Conservation (phyloP, 2,113 vertebrate species). For the Sander vitreus region DNA sequence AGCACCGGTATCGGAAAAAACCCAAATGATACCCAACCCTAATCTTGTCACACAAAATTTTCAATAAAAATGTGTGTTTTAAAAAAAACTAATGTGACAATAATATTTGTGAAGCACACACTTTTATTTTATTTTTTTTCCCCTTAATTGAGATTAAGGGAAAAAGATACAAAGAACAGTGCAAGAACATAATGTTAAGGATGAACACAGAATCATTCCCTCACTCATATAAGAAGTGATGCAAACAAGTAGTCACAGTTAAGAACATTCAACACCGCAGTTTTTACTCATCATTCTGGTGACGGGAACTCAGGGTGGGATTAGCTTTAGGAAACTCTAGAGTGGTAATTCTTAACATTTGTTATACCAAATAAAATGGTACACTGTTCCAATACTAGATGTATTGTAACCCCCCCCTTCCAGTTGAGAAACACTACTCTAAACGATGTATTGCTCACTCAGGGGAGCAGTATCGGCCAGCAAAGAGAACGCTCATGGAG, state of each 20-base stretch:
- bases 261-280: not conserved
- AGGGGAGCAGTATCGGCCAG: slow-evolving; percentile 87
- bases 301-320: slow-evolving; percentile 11
- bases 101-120: slow-evolving; percentile 10
- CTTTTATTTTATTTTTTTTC: too few species aligned
- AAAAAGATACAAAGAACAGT: slow-evolving; percentile 6
- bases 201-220: not conserved
- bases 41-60: too few species aligned
- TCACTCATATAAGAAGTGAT: not conserved
- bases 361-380: not conserved
- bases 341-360: not conserved
- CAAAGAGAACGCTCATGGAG: slow-evolving; percentile 86
- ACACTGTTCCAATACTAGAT: not conserved
- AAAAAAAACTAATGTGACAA: not conserved
- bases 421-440: slow-evolving; percentile 8
- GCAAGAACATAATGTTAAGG: not conserved
- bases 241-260: not conserved
- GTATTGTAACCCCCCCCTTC: not conserved
- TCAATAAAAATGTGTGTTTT: too few species aligned
- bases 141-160: not conserved
- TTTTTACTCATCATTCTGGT: not conserved
- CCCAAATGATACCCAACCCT: too few species aligned
- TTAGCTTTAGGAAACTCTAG: not conserved
- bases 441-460: slow-evolving; percentile 17
- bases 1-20: too few species aligned